phyloP scores from a whole-genome alignment of 2,113 vertebrate genomes.

The Alexandromys fortis region DNA sequence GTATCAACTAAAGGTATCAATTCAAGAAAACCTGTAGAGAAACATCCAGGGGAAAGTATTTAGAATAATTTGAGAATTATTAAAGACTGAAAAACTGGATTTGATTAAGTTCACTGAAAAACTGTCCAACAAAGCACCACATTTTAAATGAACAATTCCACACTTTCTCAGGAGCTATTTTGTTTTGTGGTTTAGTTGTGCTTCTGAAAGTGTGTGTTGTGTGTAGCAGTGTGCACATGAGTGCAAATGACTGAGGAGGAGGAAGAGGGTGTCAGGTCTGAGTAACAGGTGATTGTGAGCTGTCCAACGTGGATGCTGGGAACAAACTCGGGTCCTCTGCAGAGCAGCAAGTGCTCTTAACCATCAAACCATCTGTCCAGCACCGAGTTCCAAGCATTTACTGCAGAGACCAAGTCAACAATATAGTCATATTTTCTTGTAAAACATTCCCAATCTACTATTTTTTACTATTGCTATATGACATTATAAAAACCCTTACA shows the following conservation, averaged over 20 bases:
- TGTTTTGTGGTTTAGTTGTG: not conserved
- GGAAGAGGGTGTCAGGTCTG: not conserved
- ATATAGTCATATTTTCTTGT: not conserved
- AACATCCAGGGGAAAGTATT: slow-evolving; percentile 1
- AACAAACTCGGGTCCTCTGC: not conserved
- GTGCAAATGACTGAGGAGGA: not conserved
- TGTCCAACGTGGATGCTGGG: not conserved
- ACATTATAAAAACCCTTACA: not conserved
- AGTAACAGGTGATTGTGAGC: not conserved
- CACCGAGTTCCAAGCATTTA: not conserved
- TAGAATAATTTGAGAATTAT: slow-evolving; percentile 18
- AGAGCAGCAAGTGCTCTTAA: not conserved
- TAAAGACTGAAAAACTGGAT: not conserved
- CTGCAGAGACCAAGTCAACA: not conserved
- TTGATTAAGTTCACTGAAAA: not conserved
- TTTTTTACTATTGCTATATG: not conserved
- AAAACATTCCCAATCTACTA: slow-evolving; percentile 11
- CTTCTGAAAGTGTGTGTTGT: not conserved
- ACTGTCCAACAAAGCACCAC: not conserved
- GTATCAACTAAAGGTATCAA: slow-evolving; percentile 14
- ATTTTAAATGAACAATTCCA: not conserved
- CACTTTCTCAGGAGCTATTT: not conserved
- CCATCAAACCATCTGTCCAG: not conserved
- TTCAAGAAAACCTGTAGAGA: slow-evolving; percentile 33
- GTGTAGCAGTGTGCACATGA: not conserved